Evolutionary conservation across 1,140 invertebrate species (phyloP), one percentile per base, ranked within the genome.

Genomic region (Archivesica marissinica): DNA sequence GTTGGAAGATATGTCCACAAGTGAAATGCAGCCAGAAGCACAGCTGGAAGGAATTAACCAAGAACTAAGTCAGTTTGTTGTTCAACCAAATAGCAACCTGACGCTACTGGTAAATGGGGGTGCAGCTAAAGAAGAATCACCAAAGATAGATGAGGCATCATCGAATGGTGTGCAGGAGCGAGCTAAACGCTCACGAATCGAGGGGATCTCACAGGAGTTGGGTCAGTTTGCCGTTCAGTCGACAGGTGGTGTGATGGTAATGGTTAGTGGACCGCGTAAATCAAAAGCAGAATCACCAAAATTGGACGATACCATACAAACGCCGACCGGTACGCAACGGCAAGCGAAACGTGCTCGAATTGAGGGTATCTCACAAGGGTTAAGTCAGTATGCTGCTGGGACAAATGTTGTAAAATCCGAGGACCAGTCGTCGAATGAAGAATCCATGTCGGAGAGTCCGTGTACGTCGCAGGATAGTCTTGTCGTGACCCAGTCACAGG

Each of bases 391-490:
- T 47, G 47, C 68, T 1, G 33, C 2, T 11, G 35, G 35, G 13
- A 54, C 38, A 25, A 11, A 44, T 9, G 17, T 54, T 54, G 17
- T 38, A 15, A 1, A 23, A 13, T n/a, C 17, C 17, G 15, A 17
- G n/a, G 47, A 28, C 44, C 25, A 44, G 4, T 70, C 66, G 15
- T 41, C 50, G 20, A 66, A 28, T 41, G 30, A 44, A 6, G 56
- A 38, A 23, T 78, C 76, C 11, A 35, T n/a, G 33, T 33, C 54
- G 23, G 39, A 25, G 30, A 78, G 76, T 64, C 76, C 76, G 6
- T 74, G 11, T 11, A 35, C 39, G 20, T 78, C 76, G 25, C 76
- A 78, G 39, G 76, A 78, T 28, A 78, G 76, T 70, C 17, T 47
- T 6, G 39, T 3, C 2, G 15, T 47, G 2, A 47, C 25, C 23